Evolutionary conservation across 2,888 invertebrate species (phyloP), one percentile per base, ranked within the genome.

Genomic region (Leptarthrus brevirostris): DNA sequence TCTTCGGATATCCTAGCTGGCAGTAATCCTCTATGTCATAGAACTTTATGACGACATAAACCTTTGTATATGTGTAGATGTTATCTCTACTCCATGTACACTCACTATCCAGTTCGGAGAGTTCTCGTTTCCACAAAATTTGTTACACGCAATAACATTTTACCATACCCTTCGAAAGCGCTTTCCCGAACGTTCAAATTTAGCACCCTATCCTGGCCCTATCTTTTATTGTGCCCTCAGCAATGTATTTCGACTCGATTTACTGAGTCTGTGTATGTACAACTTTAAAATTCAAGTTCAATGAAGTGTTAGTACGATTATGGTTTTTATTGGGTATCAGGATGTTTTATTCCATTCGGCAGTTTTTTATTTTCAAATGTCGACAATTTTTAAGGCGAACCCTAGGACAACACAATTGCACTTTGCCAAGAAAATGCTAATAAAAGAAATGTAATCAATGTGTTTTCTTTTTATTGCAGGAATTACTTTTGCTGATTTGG

Each of bases 81-180:
- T 47, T 66, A 66, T 66, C 64, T 66, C 64, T 24, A 14, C 22
- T 10, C 16, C 24, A 8, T 24, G 14, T 14, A 66, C 40, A 36
- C 47, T 22, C 47, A 20, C 40, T 30, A 64, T 40, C 47, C 44
- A 20, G 24, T 1, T 14, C 47, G 18, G 52, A 14, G 64, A 14
- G 18, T 47, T 64, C 64, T 66, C 47, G 58, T 44, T 66, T 66
- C 64, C 64, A 66, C 64, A 66, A 66, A 66, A 66, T 66, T 66
- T 66, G 64, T 66, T 66, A 66, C 64, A 66, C 64, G 64, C 64
- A 66, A 66, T 66, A 66, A 66, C 64, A 44, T 66, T 47, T 47
- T 47, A 10, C 64, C 16, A 66, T 66, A 26, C 64, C 64, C 64
- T 47, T 66, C 64, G 64, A 47, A 66, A 66, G 18, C 47, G 24